Conservation (phyloP, 2,113 vertebrate genomes). For the Mirounga angustirostris region DNA sequence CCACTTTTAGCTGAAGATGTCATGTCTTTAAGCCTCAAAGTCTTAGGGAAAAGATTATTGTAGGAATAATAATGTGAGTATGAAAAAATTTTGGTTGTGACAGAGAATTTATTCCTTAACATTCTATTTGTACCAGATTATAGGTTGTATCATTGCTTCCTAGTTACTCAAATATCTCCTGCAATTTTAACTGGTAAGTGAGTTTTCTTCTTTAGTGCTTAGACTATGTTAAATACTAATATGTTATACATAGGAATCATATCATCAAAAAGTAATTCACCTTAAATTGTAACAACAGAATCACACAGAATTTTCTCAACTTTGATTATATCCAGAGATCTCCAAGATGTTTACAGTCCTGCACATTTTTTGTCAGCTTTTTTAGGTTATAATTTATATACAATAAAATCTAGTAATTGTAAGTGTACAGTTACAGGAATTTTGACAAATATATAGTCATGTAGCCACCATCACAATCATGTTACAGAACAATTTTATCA, state of each 20-base stretch:
- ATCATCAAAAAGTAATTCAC: neutral
- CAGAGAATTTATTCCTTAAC: neutral
- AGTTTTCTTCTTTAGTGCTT: neutral
- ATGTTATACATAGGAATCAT: neutral
- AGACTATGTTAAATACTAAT: neutral
- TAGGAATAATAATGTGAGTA: neutral
- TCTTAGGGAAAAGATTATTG: neutral
- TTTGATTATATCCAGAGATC: neutral
- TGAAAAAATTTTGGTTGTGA: neutral
- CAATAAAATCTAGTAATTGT: neutral
- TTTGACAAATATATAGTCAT: neutral
- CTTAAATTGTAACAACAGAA: neutral
- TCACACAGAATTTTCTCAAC: neutral
- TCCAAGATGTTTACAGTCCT: neutral
- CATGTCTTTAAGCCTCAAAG: neutral
- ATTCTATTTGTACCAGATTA: neutral
- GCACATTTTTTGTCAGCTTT: neutral
- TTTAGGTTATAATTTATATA: neutral
- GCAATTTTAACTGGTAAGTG: constrained; percentile 5
- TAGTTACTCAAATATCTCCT: neutral
- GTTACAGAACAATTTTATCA: neutral
- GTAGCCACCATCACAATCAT: neutral
- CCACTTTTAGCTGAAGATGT: neutral
- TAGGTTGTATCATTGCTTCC: neutral
- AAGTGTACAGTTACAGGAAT: neutral